These are phyloP conservation scores for Procambarus clarkii DNA, from an alignment of 1,140 invertebrate genomes.

Conservation along the genomic window DNA sequence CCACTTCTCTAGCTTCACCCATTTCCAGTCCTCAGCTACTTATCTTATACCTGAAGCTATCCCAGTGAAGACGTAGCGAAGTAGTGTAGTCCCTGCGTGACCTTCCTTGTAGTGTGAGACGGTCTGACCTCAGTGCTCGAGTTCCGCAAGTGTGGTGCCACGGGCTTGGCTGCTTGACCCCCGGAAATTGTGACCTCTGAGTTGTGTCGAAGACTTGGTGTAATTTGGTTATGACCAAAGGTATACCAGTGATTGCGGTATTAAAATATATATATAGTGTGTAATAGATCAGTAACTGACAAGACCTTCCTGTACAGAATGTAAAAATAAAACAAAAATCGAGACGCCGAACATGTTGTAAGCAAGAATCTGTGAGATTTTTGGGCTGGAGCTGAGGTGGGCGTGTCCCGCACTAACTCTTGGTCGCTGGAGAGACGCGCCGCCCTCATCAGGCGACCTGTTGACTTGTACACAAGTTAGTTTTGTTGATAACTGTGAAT, in stretches of 20 bases:
- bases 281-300: conserved; percentile 28
- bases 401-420: neutral
- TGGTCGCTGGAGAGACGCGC: neutral
- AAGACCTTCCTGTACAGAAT: conserved; percentile 40
- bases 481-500: conserved; percentile 42
- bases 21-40: neutral
- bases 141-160: too few species aligned
- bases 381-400: neutral
- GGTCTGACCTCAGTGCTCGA: too few species aligned
- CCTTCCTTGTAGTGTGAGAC: neutral
- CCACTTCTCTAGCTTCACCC: neutral
- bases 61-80: neutral
- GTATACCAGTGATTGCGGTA: conserved; percentile 26
- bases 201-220: neutral
- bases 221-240: conserved; percentile 23
- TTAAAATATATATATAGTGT: conserved; percentile 1
- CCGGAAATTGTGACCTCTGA: too few species aligned
- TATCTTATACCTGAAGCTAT: neutral
- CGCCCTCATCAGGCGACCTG: neutral
- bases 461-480: conserved; percentile 30
- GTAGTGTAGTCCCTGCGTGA: neutral
- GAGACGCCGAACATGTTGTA: neutral
- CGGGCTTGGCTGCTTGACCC: too few species aligned
- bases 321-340: neutral
- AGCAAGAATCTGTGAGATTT: neutral